Base-by-base conservation (phyloP, 1,140 invertebrate species). In the Panulirus ornatus region DNA sequence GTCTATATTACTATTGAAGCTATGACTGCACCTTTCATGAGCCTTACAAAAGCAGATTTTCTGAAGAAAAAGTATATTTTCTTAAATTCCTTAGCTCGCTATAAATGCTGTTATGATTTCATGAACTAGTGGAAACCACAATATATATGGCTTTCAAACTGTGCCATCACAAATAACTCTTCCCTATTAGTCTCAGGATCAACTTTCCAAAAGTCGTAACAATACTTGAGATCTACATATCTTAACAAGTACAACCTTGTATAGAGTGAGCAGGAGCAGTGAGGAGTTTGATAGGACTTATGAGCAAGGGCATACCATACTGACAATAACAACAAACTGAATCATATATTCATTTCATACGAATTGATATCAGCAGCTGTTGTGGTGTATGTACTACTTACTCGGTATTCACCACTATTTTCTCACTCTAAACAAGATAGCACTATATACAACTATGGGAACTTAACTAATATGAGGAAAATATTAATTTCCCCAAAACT, bases 381-480 rank as follows among this genome's bases (percentile, higher is more conserved):
- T 58, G 54, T 11, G 54, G 54, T 58, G 22, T 19, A 58, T 19
- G 9, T 58, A 19, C n/a, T 19, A 22, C 54, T 19, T 58, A 58
- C 54, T 58, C 54, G 14, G 19, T 58, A 58, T 58, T 19, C 54
- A 16, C 19, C 22, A 58, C 51, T 38, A 1, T 75, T 75, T 22
- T 71, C 30, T 22, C 73, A 75, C 42, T 75, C 42, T 36, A 75
- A 40, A n/a, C 34, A 75, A 75, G 42, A 75, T 40, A 75, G 16
- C 11, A 1, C 11, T 75, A 75, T 75, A 40, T 75, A 75, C 36
- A 75, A 42, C 19, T 38, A 40, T 42, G 27, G 73, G 16, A 75
- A 42, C 73, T 75, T 40, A 34, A 75, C 30, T 40, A 75, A 75
- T 36, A 71, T 1, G 70, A 71, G 70, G 70, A n/a, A n/a, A n/a